Percentiles rank a stretch among this genome's conserved stretches.
phyloP scores from a whole-genome alignment of 2,888 invertebrate genomes.

The Leptogaster cylindrica region DNA sequence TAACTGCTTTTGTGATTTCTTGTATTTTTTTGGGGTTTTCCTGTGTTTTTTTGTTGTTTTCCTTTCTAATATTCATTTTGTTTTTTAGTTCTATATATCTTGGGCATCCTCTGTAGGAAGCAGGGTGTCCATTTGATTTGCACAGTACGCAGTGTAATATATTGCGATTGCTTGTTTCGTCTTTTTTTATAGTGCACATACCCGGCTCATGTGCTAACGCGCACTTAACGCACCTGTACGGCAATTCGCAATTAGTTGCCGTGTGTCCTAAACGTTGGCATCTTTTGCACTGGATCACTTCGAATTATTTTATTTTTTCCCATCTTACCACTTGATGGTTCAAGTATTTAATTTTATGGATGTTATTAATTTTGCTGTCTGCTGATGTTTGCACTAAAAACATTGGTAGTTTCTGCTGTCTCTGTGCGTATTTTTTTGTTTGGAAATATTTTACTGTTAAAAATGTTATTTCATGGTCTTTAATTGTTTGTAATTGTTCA shows the following conservation, averaged over 20 bases:
- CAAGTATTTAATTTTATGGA: neutral
- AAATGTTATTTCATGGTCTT: neutral
- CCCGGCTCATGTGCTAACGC: neutral
- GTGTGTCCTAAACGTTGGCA: slow-evolving; percentile 38
- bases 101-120: slow-evolving; percentile 20
- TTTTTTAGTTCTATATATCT: neutral
- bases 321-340: neutral
- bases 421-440: neutral
- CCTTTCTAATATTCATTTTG: neutral
- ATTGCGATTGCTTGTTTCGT: neutral
- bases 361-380: neutral
- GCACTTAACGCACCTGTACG: slow-evolving; percentile 25
- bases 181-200: neutral
- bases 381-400: neutral
- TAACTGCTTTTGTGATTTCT: too few species aligned
- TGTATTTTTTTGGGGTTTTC: too few species aligned
- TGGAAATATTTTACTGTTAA: neutral
- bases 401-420: neutral
- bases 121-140: slow-evolving; percentile 19
- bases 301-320: slow-evolving; percentile 1
- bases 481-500: neutral
- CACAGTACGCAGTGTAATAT: slow-evolving; percentile 9
- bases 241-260: slow-evolving; percentile 16
- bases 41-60: neutral
- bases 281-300: neutral